A percentile compares a stretch with the other conserved stretches of the same genome.
Conservation (phyloP, 1,140 invertebrate genomes). For the Plutomurus gul region DNA sequence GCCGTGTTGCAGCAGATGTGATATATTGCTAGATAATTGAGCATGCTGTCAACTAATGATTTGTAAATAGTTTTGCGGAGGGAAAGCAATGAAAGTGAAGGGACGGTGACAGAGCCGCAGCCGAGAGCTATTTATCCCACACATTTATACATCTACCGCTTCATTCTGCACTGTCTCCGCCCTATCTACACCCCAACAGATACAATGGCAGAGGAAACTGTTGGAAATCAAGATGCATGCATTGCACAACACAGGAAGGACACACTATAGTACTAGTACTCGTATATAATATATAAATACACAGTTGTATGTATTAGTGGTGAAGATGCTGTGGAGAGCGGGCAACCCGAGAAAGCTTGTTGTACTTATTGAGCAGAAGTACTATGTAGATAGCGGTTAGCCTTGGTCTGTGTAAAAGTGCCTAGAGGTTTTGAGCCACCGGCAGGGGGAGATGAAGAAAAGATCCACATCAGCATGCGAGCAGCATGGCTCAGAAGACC, state of each 20-base stretch:
- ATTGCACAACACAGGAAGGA: no score
- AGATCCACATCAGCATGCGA: neutral
- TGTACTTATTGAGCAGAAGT: no score
- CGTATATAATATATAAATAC: no score
- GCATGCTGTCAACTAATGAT: neutral
- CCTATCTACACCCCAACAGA: neutral
- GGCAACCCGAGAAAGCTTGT: no score
- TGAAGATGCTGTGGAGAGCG: no score
- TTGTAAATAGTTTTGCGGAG: neutral
- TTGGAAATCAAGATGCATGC: neutral
- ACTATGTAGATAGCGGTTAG: neutral
- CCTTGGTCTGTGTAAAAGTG: neutral
- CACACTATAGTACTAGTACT: no score
- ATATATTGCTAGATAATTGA: neutral
- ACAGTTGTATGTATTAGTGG: no score
- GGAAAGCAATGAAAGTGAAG: neutral
- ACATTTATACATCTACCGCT: neutral
- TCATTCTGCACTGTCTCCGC: neutral
- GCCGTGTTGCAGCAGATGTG: no score
- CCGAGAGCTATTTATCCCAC: neutral
- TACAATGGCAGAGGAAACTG: neutral
- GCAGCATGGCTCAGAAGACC: neutral
- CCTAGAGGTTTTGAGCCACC: no score
- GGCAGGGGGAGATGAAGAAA: neutral
- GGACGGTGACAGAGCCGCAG: neutral